Evolutionary conservation across 1,140 invertebrate species (phyloP).

Genomic region (Drosophila neocordata): DNA sequence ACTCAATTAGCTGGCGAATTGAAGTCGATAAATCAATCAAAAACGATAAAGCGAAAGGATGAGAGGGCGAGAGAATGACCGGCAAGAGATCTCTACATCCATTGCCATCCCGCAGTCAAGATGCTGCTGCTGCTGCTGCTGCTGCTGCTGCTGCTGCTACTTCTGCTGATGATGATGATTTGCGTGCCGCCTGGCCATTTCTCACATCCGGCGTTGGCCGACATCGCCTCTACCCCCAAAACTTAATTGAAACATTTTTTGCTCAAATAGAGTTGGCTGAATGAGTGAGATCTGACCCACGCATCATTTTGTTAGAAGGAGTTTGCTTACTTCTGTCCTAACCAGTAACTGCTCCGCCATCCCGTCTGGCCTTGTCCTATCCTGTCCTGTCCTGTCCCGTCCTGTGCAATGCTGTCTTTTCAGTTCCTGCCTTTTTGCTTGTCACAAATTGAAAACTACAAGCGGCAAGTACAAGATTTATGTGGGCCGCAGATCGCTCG

Average conservation of each 20-base stretch:
- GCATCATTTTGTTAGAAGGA: slow-evolving; percentile 64
- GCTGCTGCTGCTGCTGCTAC: slow-evolving; percentile 33
- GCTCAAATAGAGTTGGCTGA: slow-evolving; percentile 44
- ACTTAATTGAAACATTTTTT: slow-evolving; percentile 80
- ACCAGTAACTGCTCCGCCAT: not conserved
- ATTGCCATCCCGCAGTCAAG: slow-evolving; percentile 50
- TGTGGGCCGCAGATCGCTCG: slow-evolving; percentile 55
- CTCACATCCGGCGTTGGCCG: slow-evolving; percentile 70
- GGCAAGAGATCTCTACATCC: not conserved
- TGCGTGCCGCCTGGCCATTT: slow-evolving; percentile 73
- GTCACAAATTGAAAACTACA: slow-evolving; percentile 81
- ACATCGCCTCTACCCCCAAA: slow-evolving; percentile 4
- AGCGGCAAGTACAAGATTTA: slow-evolving; percentile 80
- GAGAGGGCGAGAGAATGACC: slow-evolving; percentile 12
- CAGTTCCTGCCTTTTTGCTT: slow-evolving; percentile 44
- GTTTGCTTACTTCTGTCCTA: slow-evolving; percentile 23
- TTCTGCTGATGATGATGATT: slow-evolving; percentile 57
- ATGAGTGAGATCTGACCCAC: slow-evolving; percentile 32
- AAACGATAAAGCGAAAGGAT: slow-evolving; percentile 30
- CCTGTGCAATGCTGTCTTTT: slow-evolving; percentile 29
- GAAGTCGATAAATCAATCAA: slow-evolving; percentile 73
- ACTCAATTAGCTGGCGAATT: slow-evolving; percentile 67
- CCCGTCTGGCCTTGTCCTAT: not conserved
- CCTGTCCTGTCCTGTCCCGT: slow-evolving; percentile 11
- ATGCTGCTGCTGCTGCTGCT: slow-evolving; percentile 12